Conservation (phyloP, 2,797 vertebrate species). For the Chloroceryle inda region DNA sequence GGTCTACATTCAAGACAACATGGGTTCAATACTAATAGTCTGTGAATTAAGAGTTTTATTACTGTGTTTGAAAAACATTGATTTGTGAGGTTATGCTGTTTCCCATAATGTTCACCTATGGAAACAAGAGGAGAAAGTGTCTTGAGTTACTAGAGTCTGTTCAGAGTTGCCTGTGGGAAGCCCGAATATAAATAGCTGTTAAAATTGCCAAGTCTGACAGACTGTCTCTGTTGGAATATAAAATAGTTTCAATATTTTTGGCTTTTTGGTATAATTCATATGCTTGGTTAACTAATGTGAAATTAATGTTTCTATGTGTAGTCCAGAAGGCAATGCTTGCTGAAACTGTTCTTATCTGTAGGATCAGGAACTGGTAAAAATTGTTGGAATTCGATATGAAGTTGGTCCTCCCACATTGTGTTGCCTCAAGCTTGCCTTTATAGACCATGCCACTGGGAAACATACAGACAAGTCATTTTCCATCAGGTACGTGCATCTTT, state of each 20-base stretch:
- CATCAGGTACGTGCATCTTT: constrained; percentile 86
- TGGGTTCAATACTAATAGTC: background rate
- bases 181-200: background rate
- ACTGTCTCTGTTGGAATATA: background rate
- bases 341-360: constrained; percentile 68
- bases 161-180: background rate
- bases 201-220: background rate
- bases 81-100: background rate
- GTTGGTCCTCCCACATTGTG: constrained; percentile 95
- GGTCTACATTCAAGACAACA: constrained; percentile 18
- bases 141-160: background rate
- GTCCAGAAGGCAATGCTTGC: background rate
- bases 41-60: background rate
- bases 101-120: background rate
- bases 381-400: constrained; percentile 96
- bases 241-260: background rate
- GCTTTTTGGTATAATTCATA: background rate
- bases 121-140: background rate
- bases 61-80: background rate
- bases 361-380: constrained; percentile 99
- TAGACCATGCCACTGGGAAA: constrained; percentile 92
- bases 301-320: background rate
- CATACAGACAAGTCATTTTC: constrained; percentile 93
- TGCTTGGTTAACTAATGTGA: background rate
- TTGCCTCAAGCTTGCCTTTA: constrained; percentile 94